Percentiles rank a stretch among this genome's conserved stretches.
Conservation (phyloP, 53 echinoderm and acorn worm species). For the Holothuria scabra region DNA sequence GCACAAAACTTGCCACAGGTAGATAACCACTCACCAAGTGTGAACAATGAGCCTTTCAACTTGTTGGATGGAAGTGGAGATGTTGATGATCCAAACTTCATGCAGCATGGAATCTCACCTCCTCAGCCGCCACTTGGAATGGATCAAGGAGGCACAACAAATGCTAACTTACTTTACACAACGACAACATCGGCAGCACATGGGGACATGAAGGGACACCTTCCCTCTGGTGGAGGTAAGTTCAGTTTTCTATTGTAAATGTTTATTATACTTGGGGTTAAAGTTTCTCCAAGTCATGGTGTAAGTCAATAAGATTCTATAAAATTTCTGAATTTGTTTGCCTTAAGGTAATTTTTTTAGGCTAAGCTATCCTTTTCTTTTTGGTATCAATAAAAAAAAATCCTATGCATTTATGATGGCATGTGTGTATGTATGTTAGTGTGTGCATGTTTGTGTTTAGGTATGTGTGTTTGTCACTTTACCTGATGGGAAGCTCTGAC, state of each 20-base stretch:
- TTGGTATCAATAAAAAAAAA: too few relatives aligned
- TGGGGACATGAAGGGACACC: conserved; percentile 16
- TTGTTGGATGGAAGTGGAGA: conserved; percentile 88
- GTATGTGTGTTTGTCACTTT: too few relatives aligned
- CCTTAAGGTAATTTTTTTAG: too few relatives aligned
- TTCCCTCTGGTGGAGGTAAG: conserved; percentile 20
- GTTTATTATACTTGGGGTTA: too few relatives aligned
- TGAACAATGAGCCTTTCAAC: conserved; percentile 94
- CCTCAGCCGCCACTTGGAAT: conserved; percentile 54
- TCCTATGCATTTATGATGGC: too few relatives aligned
- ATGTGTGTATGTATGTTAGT: too few relatives aligned
- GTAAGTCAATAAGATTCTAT: too few relatives aligned
- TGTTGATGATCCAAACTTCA: conserved; percentile 93
- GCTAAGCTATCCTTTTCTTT: too few relatives aligned
- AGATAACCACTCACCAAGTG: conserved; percentile 95
- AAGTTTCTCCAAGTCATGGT: too few relatives aligned
- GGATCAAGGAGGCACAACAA: conserved; percentile 15
- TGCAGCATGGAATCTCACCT: conserved; percentile 88
- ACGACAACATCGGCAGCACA: background rate
- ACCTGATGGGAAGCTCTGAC: too few relatives aligned
- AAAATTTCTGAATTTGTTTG: too few relatives aligned
- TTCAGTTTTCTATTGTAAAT: background rate
- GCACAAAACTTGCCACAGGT: conserved; percentile 74
- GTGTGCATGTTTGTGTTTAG: too few relatives aligned
- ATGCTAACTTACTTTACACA: conserved; percentile 24